Base-by-base conservation (phyloP, 2,113 vertebrate genomes). In the Menura novaehollandiae region DNA sequence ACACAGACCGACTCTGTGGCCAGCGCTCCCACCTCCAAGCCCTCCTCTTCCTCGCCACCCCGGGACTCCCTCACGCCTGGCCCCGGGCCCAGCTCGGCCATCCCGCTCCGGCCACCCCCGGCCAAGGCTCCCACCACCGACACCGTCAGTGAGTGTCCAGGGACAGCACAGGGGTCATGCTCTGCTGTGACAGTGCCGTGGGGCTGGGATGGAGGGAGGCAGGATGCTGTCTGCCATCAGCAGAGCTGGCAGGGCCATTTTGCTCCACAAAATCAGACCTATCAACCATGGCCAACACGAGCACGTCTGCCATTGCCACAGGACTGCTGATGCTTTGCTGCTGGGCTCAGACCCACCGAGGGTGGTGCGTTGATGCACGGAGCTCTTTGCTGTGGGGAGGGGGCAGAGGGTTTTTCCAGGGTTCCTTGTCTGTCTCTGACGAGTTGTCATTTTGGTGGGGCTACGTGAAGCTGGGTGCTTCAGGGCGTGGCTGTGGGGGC, bases 41-140 rank as follows among this genome's bases (percentile, higher is more conserved):
- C 98, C 15, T 97, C 98, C 18, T 97, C 97, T 39, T 97, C 98
- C 11, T 99, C 99, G 13, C 98, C 98, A 0, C 96, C 98, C 90
- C 97, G 84, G 3, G 98, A 99, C 7, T 89, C 98, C 10, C 97
- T 98, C 28, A 98, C 98, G 2, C 98, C 99, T 0, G 96, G 97
- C 16, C 97, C 98, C 0, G 98, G 98, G 19, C 98, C 98, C 77
- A 99, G 99, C 98, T 99, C 96, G 0, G 83, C 98, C 4, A 26
- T 97, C 91, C 98, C 97, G 49, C 97, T 98, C 92, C 98, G 97
- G 63, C 98, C 98, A 33, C 98, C 98, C 37, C 96, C 97, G 7
- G 97, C 98, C 96, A 98, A 98, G 88, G 97, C 97, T 0, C 94
- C 98, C 3, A 85, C 97, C 63, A 98, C 98, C 0, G 98, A 99